Evolutionary conservation across 2,113 vertebrate species (phyloP).

Genomic region (Nyctibius bracteatus): DNA sequence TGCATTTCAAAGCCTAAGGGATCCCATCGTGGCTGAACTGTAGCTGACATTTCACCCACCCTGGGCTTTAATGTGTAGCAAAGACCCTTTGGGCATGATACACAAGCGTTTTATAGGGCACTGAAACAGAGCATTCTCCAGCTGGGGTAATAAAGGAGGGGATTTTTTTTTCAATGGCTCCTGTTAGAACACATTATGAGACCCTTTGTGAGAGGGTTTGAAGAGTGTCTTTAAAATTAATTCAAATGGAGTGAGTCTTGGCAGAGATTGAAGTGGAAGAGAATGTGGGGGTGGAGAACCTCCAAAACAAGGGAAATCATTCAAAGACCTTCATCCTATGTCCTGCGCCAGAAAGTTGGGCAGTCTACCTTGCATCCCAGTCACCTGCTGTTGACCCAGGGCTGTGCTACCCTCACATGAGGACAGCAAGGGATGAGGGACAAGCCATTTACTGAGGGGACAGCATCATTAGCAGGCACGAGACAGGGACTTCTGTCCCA

Average conservation of each 20-base stretch:
- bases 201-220: slow-evolving; percentile 25
- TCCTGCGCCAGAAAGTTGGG: neutral
- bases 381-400: neutral
- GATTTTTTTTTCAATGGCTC: neutral
- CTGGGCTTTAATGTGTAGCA: slow-evolving; percentile 17
- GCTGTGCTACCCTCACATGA: neutral
- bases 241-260: slow-evolving; percentile 17
- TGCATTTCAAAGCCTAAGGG: slow-evolving; percentile 24
- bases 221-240: slow-evolving; percentile 38
- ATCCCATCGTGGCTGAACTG: slow-evolving; percentile 34
- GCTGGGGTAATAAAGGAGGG: slow-evolving; percentile 27
- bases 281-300: neutral
- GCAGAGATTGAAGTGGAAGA: neutral
- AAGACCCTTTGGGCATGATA: slow-evolving; percentile 35
- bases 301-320: neutral
- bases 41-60: slow-evolving; percentile 49
- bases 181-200: slow-evolving; percentile 9
- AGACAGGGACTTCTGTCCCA: neutral
- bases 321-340: neutral
- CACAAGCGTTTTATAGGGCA: neutral
- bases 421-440: neutral
- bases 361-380: neutral
- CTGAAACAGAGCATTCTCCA: slow-evolving; percentile 31
- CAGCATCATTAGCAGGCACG: accelerated
- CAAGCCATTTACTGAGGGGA: neutral